phyloP scores from a whole-genome alignment of 2,113 vertebrate species.

The Orthonyx spaldingii region DNA sequence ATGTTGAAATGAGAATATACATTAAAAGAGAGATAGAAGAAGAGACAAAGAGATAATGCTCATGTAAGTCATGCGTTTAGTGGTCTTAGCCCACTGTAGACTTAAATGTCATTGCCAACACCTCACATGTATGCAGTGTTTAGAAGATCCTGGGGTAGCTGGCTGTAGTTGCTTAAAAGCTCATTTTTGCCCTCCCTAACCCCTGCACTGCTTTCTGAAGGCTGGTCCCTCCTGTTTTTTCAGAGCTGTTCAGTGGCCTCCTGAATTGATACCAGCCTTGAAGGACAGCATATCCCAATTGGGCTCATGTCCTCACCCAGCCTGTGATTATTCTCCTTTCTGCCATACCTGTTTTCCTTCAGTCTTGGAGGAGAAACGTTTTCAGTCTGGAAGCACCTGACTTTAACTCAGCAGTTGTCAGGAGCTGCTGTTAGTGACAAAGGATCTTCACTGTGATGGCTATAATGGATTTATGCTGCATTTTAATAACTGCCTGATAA shows the following conservation, averaged over 20 bases:
- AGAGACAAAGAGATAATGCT: neutral
- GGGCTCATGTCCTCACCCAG: neutral
- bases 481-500: neutral
- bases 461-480: neutral
- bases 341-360: neutral
- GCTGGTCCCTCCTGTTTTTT: neutral
- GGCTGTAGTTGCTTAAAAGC: neutral
- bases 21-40: neutral
- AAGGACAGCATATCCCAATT: neutral
- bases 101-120: neutral
- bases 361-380: neutral
- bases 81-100: neutral
- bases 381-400: neutral
- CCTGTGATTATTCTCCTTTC: neutral
- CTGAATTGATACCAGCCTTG: neutral
- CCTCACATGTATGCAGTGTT: neutral
- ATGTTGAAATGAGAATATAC: neutral
- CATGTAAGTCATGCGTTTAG: neutral
- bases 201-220: neutral
- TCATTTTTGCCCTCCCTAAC: neutral
- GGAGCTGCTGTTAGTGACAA: neutral
- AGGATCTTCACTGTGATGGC: accelerated
- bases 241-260: neutral
- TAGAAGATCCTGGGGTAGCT: neutral
- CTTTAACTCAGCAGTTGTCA: neutral